Evolutionary conservation across 2,113 vertebrate species (phyloP).

Genomic region (Oreochromis spilurus): DNA sequence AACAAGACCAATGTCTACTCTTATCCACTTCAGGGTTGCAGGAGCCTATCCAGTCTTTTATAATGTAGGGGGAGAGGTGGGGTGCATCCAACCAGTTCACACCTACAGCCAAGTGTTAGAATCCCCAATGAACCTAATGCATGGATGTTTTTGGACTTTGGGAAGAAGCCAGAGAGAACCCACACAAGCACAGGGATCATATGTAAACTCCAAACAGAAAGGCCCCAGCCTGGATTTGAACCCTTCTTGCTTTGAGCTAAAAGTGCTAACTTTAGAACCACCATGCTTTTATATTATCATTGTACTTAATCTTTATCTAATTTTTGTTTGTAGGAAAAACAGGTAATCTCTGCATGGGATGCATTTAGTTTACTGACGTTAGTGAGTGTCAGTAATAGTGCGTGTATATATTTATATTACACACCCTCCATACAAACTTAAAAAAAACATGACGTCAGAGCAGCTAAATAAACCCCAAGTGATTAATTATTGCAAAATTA

Average conservation of each 20-base stretch:
- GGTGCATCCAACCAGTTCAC: neutral
- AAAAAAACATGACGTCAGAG: neutral
- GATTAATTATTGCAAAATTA: neutral
- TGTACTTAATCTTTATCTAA: neutral
- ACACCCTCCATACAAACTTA: neutral
- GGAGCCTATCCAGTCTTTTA: neutral
- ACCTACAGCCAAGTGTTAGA: neutral
- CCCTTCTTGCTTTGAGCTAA: neutral
- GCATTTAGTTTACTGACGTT: neutral
- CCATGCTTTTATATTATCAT: neutral
- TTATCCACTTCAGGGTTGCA: neutral
- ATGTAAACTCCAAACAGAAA: neutral
- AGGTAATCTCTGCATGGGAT: neutral
- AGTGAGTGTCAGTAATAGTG: neutral
- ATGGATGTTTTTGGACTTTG: neutral
- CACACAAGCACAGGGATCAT: accelerated
- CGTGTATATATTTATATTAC: neutral
- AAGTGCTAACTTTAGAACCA: neutral
- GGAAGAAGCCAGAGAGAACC: neutral
- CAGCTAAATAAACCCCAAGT: neutral
- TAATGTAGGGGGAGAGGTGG: neutral
- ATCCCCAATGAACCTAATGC: neutral
- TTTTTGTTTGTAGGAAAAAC: neutral
- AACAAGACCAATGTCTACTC: neutral
- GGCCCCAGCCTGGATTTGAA: neutral